Evolutionary conservation across 2,888 invertebrate genomes (phyloP).

Genomic region (Hecatera dysodea): DNA sequence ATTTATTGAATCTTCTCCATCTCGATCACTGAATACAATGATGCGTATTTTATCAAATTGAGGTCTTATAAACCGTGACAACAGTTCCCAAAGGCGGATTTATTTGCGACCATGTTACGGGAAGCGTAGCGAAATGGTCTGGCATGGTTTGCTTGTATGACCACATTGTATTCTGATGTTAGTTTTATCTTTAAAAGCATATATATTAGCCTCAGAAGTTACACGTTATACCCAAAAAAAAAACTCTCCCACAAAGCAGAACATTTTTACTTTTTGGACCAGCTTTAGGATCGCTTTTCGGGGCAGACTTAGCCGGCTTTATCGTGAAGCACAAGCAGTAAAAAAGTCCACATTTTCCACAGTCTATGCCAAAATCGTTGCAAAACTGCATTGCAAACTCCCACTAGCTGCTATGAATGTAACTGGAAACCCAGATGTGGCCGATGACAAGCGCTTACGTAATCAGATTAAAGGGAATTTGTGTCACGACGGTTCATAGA

Average conservation of each 20-base stretch:
- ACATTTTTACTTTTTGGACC: neutral
- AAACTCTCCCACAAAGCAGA: neutral
- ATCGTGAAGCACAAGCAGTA: neutral
- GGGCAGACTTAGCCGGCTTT: constrained; percentile 13
- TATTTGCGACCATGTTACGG: constrained; percentile 35
- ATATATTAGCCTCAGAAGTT: neutral
- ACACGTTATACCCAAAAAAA: neutral
- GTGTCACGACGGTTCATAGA: constrained; percentile 67
- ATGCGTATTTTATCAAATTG: constrained; percentile 18
- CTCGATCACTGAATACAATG: constrained; percentile 36
- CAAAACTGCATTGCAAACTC: constrained; percentile 23
- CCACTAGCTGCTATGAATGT: constrained; percentile 39
- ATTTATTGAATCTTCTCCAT: constrained; percentile 46
- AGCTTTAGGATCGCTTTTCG: neutral
- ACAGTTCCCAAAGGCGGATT: constrained; percentile 16
- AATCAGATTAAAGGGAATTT: constrained; percentile 80
- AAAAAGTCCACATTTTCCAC: constrained; percentile 9
- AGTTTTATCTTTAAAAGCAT: neutral
- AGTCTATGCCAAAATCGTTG: constrained; percentile 21
- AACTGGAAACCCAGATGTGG: constrained; percentile 76
- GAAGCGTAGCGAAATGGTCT: constrained; percentile 10
- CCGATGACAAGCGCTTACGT: constrained; percentile 70
- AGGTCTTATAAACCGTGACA: constrained; percentile 32
- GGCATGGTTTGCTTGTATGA: neutral
- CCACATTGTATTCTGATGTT: neutral